Evolutionary conservation across 2,113 vertebrate species (phyloP), one percentile per base, ranked within the genome.

Genomic region (Cercopithecus mona): DNA sequence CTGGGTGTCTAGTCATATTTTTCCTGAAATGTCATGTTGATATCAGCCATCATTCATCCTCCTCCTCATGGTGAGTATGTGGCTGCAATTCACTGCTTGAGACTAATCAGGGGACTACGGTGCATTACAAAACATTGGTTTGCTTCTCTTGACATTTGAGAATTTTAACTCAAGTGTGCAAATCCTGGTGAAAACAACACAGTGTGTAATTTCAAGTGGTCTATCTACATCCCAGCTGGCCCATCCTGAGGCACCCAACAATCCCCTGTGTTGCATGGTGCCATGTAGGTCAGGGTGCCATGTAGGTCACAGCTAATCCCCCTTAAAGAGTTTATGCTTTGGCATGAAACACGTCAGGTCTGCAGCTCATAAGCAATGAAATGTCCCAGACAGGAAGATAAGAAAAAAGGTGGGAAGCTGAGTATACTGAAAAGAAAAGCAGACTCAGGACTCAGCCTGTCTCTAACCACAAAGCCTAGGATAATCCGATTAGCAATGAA

Each of bases 191-290:
- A 85, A 94, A 81, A 93, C 20, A 78, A 52, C 40, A 86, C 12
- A 80, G 59, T 17, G 13, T 23, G 27, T 35, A 45, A 70, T 85
- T 86, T 92, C 14, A 78, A 82, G 73, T 25, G 35, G 17, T 88
- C 32, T 16, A 22, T 68, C 73, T 35, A 78, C 4, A 55, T 40
- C 11, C 13, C 2, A 16, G 16, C 23, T 27, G 90, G 57, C 30
- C 30, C 55, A 43, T 12, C 40, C 55, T 14, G n/a, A 85, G 73
- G 83, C 16, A 76, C 16, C 1, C 70, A 38, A 23, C 8, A 43
- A 48, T 25, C 9, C 6, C 4, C 70, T 38, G 14, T 16, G 7
- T 0, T 23, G 23, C 35, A 76, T n/a, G 35, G 35, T 0, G 0
- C 32, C 45, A 23, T 35, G 32, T 9, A 35, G 45, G 48, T 22